These are phyloP conservation scores for Pogonomyrmex californicus DNA, from an alignment of 1,140 invertebrate species.

Conservation along the genomic window DNA sequence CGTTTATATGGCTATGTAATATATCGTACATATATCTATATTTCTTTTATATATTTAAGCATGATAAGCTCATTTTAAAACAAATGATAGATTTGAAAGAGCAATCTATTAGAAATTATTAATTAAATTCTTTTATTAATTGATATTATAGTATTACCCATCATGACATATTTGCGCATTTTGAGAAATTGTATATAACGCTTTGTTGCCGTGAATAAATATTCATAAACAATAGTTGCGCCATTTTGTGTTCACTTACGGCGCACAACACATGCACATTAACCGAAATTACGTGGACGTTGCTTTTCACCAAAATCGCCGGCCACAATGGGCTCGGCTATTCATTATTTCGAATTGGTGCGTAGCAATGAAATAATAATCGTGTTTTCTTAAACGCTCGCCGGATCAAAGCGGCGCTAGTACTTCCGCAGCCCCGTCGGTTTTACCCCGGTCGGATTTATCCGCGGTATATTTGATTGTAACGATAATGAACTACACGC, in stretches of 20 bases:
- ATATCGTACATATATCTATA: background rate
- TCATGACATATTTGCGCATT: background rate
- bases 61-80: background rate
- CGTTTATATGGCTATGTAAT: background rate
- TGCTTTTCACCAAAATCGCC: slow-evolving; percentile 12
- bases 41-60: background rate
- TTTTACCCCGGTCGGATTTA: background rate
- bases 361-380: slow-evolving; percentile 53
- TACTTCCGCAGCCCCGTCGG: background rate
- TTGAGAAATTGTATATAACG: background rate
- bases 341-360: slow-evolving; percentile 50
- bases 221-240: background rate
- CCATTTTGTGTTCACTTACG: slow-evolving; percentile 3
- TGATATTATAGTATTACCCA: background rate
- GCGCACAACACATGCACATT: background rate
- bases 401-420: slow-evolving; percentile 35
- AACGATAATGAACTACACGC: slow-evolving; percentile 42
- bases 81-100: background rate
- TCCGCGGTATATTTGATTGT: slow-evolving; percentile 27
- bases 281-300: background rate
- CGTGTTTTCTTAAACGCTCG: slow-evolving; percentile 46
- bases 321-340: slow-evolving; percentile 3
- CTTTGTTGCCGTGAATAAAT: background rate
- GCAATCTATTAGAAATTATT: background rate
- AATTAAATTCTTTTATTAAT: background rate